These are phyloP conservation scores for Eulemur macaco DNA, from an alignment of 2,113 vertebrate genomes.

Conservation along the genomic window DNA sequence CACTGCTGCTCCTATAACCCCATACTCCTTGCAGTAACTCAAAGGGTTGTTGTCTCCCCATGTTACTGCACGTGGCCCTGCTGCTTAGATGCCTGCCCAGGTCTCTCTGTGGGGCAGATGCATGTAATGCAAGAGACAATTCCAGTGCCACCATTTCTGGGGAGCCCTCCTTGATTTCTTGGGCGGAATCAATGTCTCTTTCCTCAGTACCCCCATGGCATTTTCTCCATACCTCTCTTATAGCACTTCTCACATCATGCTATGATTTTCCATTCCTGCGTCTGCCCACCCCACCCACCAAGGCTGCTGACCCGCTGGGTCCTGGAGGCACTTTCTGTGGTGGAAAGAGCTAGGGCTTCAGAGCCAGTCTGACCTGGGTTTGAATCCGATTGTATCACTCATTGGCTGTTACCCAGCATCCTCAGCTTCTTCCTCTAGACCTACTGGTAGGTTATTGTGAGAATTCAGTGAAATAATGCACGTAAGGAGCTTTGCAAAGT, in stretches of 20 bases:
- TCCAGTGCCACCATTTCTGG: neutral
- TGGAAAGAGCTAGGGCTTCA: neutral
- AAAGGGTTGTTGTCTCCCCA: neutral
- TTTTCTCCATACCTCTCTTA: neutral
- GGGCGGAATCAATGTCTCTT: neutral
- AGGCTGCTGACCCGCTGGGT: neutral
- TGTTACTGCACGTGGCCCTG: neutral
- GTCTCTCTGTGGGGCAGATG: neutral
- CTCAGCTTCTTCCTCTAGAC: neutral
- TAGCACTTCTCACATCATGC: neutral
- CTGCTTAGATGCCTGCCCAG: neutral
- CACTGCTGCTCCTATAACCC: neutral
- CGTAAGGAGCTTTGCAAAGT: neutral
- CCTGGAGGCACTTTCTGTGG: neutral
- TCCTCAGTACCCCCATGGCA: neutral
- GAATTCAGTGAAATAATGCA: neutral
- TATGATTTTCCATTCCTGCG: neutral
- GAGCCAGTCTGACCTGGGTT: neutral
- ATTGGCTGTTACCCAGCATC: neutral
- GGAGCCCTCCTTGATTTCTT: neutral
- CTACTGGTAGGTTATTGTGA: neutral
- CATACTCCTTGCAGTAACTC: neutral
- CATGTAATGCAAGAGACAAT: neutral
- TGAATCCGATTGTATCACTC: neutral
- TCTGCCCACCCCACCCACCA: neutral